Percentiles rank a stretch among this genome's conserved stretches.
Evolutionary conservation across 2,888 invertebrate species (phyloP).

Genomic region (Agelastica alni): DNA sequence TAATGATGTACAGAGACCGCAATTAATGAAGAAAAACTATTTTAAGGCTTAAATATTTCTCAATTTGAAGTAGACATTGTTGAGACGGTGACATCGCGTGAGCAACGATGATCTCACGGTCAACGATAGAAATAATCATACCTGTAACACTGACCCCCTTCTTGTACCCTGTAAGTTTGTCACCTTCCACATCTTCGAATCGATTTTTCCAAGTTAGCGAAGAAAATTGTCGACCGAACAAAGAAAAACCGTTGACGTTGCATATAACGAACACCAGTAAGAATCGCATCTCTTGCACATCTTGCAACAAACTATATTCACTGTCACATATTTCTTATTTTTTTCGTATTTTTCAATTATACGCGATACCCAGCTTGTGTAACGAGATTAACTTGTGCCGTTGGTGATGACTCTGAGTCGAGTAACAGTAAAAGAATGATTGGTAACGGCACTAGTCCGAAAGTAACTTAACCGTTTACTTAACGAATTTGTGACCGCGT

Average conservation of each 20-base stretch:
- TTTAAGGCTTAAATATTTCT: no score
- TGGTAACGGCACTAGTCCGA: slow-evolving; percentile 46
- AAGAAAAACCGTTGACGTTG: slow-evolving; percentile 17
- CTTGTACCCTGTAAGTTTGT: slow-evolving; percentile 24
- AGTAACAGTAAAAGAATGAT: slow-evolving; percentile 46
- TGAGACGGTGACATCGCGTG: no score
- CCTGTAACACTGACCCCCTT: slow-evolving; percentile 36
- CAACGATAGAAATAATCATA: slow-evolving; percentile 18
- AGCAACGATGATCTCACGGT: no score
- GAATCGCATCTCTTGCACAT: slow-evolving; percentile 45
- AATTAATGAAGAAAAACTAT: no score
- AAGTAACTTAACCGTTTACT: slow-evolving; percentile 38
- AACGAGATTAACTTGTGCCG: slow-evolving; percentile 2
- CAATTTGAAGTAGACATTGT: no score
- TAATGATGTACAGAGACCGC: no score
- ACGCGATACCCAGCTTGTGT: background rate
- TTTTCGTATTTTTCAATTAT: background rate
- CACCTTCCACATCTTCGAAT: slow-evolving; percentile 21
- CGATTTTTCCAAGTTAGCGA: slow-evolving; percentile 3
- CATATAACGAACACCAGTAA: slow-evolving; percentile 34
- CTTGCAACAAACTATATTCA: slow-evolving; percentile 25
- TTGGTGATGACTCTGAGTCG: slow-evolving; percentile 16
- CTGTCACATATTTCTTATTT: slow-evolving; percentile 4
- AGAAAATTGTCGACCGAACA: slow-evolving; percentile 15
- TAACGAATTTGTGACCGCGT: slow-evolving; percentile 15